A percentile compares a stretch with the other conserved stretches of the same genome.
Evolutionary conservation across 2,113 vertebrate species (phyloP).

Genomic region (Dipodomys ordii): DNA sequence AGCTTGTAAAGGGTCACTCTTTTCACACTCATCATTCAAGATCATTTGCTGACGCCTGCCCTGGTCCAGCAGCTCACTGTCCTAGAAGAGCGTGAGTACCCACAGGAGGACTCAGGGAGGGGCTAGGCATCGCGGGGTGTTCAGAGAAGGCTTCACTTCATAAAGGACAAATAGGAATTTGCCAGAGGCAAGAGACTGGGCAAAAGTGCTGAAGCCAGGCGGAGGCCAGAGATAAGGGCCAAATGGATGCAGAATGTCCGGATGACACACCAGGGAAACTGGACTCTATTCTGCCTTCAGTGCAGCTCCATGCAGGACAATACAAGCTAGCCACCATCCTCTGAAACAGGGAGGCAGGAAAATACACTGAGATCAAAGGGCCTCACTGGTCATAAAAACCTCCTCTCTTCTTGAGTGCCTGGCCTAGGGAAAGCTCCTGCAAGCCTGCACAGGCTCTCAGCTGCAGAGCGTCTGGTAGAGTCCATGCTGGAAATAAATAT

Average conservation of each 20-base stretch:
- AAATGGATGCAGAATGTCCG: neutral
- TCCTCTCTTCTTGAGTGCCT: neutral
- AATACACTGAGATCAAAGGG: fast-evolving
- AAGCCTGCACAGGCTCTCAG: too few species aligned
- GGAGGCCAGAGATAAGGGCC: neutral
- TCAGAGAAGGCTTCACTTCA: neutral
- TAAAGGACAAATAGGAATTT: neutral
- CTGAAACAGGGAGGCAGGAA: neutral
- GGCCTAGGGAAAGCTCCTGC: neutral
- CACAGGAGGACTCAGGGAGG: neutral
- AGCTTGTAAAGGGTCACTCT: neutral
- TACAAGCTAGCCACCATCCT: neutral
- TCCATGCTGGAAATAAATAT: fast-evolving
- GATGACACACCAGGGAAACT: fast-evolving
- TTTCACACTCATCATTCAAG: neutral
- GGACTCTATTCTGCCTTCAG: too few species aligned
- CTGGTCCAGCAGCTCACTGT: neutral
- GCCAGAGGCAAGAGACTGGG: neutral
- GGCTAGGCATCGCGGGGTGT: neutral
- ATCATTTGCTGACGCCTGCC: too few species aligned
- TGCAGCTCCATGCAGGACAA: neutral
- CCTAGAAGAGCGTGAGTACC: too few species aligned
- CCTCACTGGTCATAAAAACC: neutral
- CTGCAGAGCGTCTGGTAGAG: fast-evolving
- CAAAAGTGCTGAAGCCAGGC: neutral